These are phyloP conservation scores for Habropoda laboriosa DNA, from an alignment of 1,140 invertebrate species.

Conservation along the genomic window DNA sequence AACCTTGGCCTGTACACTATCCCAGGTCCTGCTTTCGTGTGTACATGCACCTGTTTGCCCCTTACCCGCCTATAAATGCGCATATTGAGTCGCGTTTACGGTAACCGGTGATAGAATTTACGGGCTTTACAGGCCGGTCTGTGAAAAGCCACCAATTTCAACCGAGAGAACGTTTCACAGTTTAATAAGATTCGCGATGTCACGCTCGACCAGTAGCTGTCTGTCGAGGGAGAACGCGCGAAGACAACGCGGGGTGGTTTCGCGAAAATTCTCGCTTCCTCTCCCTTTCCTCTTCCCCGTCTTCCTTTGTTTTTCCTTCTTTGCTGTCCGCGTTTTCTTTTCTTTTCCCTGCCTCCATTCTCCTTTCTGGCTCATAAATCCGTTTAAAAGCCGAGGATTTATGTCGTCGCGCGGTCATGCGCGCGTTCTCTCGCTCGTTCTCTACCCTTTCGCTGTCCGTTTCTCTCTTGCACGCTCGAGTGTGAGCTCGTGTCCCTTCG, in stretches of 20 bases:
- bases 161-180: conserved; percentile 17
- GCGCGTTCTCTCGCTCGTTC: no score
- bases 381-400: conserved; percentile 55
- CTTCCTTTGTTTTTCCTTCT: neutral
- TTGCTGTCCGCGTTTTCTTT: no score
- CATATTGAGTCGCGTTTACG: neutral
- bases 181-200: conserved; percentile 56
- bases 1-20: conserved; percentile 3
- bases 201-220: conserved; percentile 28
- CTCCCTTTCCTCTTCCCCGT: neutral
- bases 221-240: conserved; percentile 2
- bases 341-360: conserved; percentile 18
- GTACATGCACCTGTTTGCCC: conserved; percentile 13
- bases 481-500: neutral
- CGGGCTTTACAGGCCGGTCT: neutral
- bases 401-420: conserved; percentile 52
- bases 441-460: neutral
- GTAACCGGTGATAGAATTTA: neutral
- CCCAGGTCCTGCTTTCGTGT: neutral
- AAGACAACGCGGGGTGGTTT: conserved; percentile 36
- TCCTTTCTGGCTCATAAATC: conserved; percentile 51
- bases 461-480: neutral
- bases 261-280: conserved; percentile 53
- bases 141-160: neutral
- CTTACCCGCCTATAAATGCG: neutral